Base-by-base conservation (phyloP, 2,113 vertebrate species). In the Cynopterus brachyotis region DNA sequence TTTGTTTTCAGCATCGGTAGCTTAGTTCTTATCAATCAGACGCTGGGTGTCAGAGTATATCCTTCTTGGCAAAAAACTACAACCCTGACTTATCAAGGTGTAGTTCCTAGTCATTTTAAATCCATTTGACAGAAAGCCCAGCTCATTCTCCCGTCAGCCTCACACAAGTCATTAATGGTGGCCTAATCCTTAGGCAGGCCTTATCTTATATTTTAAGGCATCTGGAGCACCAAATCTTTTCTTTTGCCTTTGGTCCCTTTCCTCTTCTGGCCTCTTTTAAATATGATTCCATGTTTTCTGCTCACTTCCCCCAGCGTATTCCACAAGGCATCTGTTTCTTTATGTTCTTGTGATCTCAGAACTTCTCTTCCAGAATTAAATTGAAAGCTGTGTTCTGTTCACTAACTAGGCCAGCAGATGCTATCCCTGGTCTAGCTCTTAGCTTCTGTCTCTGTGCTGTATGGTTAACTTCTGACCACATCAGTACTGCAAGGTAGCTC, bases 341-440 rank as follows among this genome's bases (percentile, higher is more conserved):
- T 89, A 84, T 97, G 96, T 94, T 96, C 95, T 95, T 97, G 92
- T 96, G 96, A 97, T 95, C 97, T 91, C 92, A 92, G 28, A 97
- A 93, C 95, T 98, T 95, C 93, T 97, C 82, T 97, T 90, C 95
- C 89, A 97, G 95, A 96, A 87, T 96, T 89, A 95, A 97, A 96
- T 97, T 91, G 67, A 97, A 97, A 98, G 90, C 96, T 94, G 80
- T 76, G 45, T 96, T 97, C 92, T 95, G 57, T 89, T 97, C 90
- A 88, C 94, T 96, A 97, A 97, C 94, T 96, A 85, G 96, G 96
- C 84, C 95, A 96, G 96, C 96, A 97, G 95, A 94, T 97, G 97
- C 94, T 92, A 13, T 89, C 78, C 83, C 64, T 94, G 83, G 83
- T 82, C 92, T 92, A 64, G 82, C 86, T 90, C 72, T 40, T 70